These are phyloP conservation scores for Misgurnus anguillicaudatus DNA, from an alignment of 2,113 vertebrate species.

Conservation along the genomic window DNA sequence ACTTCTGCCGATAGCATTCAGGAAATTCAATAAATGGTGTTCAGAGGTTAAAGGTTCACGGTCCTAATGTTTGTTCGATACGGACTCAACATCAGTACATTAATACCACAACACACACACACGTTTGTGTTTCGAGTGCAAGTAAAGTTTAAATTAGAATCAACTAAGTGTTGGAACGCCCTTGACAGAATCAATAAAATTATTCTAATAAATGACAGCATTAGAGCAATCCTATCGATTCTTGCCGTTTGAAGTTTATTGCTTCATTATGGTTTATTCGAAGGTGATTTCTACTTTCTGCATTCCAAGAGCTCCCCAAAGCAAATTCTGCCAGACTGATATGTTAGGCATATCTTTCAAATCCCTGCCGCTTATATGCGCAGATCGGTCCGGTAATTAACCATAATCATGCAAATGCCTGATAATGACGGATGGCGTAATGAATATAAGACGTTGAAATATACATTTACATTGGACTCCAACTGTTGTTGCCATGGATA, in stretches of 20 bases:
- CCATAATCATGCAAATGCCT: conserved; percentile 27
- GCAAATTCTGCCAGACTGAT: background rate
- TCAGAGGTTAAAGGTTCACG: background rate
- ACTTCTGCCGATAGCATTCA: background rate
- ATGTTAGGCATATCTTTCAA: background rate
- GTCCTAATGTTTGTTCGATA: background rate
- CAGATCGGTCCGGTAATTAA: conserved; percentile 2
- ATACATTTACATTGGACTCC: conserved; percentile 1
- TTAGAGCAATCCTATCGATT: conserved; percentile 15
- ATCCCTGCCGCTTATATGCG: background rate
- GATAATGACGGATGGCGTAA: conserved; percentile 23
- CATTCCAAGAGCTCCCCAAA: background rate
- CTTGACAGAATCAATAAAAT: conserved; percentile 23
- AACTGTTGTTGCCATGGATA: conserved; percentile 10
- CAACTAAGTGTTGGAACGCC: background rate
- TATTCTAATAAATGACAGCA: conserved; percentile 23
- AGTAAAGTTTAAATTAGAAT: conserved; percentile 14
- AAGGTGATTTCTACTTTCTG: background rate
- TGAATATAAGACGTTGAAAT: conserved; percentile 10
- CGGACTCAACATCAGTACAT: background rate
- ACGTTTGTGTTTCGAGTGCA: background rate
- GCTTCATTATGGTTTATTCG: conserved; percentile 10
- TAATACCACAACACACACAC: background rate
- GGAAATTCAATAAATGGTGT: background rate
- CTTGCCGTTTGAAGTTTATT: conserved; percentile 2